A percentile compares a stretch with the other conserved stretches of the same genome.
Conservation (phyloP, 2,113 vertebrate species). For the Patagioenas fasciata region DNA sequence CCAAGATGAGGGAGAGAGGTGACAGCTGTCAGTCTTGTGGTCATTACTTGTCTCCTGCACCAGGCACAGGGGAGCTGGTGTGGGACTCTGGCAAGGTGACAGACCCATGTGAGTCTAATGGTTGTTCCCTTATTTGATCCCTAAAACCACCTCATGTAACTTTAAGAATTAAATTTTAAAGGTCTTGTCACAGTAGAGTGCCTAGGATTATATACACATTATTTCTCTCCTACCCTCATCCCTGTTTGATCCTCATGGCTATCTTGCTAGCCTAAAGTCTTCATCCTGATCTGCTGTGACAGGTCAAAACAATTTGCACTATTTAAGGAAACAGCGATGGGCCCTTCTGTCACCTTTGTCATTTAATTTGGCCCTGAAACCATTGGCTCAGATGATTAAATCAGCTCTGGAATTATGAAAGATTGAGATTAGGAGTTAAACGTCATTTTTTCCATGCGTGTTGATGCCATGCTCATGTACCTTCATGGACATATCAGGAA, state of each 20-base stretch:
- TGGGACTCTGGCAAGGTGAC: background rate
- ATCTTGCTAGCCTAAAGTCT: background rate
- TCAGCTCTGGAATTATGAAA: slow-evolving; percentile 1
- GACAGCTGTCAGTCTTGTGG: background rate
- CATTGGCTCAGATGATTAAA: slow-evolving; percentile 46
- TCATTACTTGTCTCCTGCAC: background rate
- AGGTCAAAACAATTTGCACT: slow-evolving; percentile 22
- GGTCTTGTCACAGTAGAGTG: background rate
- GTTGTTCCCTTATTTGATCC: background rate
- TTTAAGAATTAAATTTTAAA: background rate
- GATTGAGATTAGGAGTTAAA: background rate
- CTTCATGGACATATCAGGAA: background rate
- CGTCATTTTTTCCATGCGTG: accelerated
- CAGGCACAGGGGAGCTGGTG: accelerated
- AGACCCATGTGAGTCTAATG: background rate
- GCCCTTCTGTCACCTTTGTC: slow-evolving; percentile 2
- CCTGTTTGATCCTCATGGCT: background rate
- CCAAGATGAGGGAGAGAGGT: background rate
- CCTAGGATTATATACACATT: background rate
- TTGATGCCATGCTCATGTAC: background rate
- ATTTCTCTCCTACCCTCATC: background rate
- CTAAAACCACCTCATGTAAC: background rate
- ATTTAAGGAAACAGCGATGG: background rate
- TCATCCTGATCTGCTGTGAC: slow-evolving; percentile 41
- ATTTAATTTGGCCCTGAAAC: slow-evolving; percentile 40